Conservation (phyloP, 1,140 invertebrate genomes). For the Sycobia sp. region DNA sequence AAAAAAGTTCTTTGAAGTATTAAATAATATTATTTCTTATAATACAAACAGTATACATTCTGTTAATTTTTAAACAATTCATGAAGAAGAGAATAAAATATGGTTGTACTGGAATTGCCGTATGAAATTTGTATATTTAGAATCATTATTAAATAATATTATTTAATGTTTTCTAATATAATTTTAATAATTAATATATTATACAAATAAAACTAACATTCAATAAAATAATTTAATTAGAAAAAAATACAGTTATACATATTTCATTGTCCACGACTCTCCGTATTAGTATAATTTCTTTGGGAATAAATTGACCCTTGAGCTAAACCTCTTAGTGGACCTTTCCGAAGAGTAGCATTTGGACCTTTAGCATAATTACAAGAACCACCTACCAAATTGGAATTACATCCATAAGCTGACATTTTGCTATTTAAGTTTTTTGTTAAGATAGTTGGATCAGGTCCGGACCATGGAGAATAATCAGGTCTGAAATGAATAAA, state of each 20-base stretch:
- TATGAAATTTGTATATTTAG: no score
- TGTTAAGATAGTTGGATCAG: conserved; percentile 63
- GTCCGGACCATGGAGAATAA: conserved; percentile 74
- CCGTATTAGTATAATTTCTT: conserved; percentile 58
- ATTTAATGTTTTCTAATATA: not conserved
- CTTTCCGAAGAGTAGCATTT: conserved; percentile 68
- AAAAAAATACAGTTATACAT: conserved; percentile 53
- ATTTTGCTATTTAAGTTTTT: conserved; percentile 52
- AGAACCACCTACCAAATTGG: conserved; percentile 56
- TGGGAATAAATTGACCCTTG: conserved; percentile 74
- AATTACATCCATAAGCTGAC: conserved; percentile 65
- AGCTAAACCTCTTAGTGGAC: conserved; percentile 66
- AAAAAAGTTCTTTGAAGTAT: no score
- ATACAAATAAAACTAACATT: not conserved
- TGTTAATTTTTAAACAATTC: no score
- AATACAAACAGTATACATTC: no score
- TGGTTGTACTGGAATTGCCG: no score
- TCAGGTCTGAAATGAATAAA: conserved; percentile 64
- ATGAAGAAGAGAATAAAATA: no score
- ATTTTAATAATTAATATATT: not conserved
- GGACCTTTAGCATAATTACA: conserved; percentile 64
- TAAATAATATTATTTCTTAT: no score
- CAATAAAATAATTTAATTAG: conserved; percentile 13
- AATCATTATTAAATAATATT: no score
- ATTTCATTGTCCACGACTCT: conserved; percentile 65